Conservation (phyloP, 2,888 invertebrate genomes). For the Eupithecia inturbata region DNA sequence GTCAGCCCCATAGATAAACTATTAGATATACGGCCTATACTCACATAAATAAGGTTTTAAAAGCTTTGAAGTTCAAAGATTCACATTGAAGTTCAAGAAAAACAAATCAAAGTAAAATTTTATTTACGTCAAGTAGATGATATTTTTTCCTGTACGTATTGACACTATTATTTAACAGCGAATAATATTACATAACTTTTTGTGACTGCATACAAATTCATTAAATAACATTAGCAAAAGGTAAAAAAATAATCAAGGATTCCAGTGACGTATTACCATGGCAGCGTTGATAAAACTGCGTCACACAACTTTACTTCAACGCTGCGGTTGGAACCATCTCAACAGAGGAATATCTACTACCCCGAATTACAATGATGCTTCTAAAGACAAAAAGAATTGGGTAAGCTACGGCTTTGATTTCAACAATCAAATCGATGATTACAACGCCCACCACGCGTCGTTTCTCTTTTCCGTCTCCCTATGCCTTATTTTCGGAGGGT, state of each 20-base stretch:
- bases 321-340: constrained; percentile 71
- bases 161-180: neutral
- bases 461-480: constrained; percentile 90
- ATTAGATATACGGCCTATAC: too few relatives aligned
- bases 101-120: neutral
- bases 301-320: constrained; percentile 68
- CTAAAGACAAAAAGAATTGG: constrained; percentile 86
- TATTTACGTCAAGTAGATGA: neutral
- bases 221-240: neutral
- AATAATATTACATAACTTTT: neutral
- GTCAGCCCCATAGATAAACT: too few relatives aligned
- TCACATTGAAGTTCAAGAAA: too few relatives aligned
- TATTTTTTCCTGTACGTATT: neutral
- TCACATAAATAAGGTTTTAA: too few relatives aligned
- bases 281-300: constrained; percentile 72
- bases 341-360: constrained; percentile 81
- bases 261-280: constrained; percentile 52
- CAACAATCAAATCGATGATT: constrained; percentile 86
- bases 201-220: neutral
- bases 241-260: neutral
- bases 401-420: constrained; percentile 92
- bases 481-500: constrained; percentile 87
- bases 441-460: constrained; percentile 86
- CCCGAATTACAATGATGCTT: constrained; percentile 71
- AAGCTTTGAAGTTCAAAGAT: too few relatives aligned